These are phyloP conservation scores for Lacerta viridis DNA, from an alignment of 2,797 vertebrate species.

Conservation along the genomic window DNA sequence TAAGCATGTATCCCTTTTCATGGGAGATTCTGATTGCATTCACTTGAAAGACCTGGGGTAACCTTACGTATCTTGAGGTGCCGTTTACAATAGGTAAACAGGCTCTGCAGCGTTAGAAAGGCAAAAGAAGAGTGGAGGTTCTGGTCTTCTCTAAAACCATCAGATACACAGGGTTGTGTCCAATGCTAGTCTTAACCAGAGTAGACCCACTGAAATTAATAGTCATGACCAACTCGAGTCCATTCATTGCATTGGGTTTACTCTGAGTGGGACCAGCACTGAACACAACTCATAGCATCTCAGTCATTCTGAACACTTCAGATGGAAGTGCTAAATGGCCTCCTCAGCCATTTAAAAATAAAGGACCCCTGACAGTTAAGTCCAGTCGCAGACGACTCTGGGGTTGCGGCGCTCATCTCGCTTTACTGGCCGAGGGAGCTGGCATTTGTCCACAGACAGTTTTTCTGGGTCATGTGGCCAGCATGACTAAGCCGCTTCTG, in stretches of 20 bases:
- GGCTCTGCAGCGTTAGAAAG: neutral
- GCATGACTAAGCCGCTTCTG: too few species aligned
- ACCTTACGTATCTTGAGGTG: neutral
- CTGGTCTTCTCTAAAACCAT: neutral
- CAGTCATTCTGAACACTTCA: neutral
- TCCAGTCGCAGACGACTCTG: too few species aligned
- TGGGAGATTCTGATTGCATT: neutral
- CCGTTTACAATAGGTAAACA: neutral
- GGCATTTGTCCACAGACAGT: too few species aligned
- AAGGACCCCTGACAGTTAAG: too few species aligned
- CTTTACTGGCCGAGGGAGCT: too few species aligned
- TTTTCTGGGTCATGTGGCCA: too few species aligned
- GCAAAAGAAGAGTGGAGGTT: neutral
- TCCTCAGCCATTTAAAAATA: neutral
- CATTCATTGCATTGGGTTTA: too few species aligned
- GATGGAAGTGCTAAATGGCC: neutral
- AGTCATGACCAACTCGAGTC: too few species aligned
- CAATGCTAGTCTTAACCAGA: too few species aligned
- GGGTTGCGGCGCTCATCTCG: too few species aligned
- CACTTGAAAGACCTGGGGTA: neutral
- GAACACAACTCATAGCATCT: neutral
- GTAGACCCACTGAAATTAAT: too few species aligned
- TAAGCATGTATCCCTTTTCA: neutral
- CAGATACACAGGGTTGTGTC: neutral
- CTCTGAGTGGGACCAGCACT: neutral